Percentiles rank a stretch among this genome's conserved stretches.
phyloP scores from a whole-genome alignment of 1,140 invertebrate genomes.

The Oppia nitens region DNA sequence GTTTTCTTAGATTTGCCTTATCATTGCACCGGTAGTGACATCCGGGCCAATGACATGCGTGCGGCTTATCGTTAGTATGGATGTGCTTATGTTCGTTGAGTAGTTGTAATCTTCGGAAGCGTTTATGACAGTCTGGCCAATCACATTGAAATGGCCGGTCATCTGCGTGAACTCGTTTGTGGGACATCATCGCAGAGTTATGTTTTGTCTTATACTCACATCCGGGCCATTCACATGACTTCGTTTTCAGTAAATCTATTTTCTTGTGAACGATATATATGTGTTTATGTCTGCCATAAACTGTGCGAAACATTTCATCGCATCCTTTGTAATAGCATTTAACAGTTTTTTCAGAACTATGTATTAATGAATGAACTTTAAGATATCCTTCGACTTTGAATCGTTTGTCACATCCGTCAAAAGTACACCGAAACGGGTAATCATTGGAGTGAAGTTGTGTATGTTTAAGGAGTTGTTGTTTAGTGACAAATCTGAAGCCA shows the following conservation, averaged over 20 bases:
- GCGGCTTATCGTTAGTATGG: background rate
- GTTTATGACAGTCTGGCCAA: background rate
- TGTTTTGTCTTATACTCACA: too few species aligned
- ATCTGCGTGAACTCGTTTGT: background rate
- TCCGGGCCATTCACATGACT: too few species aligned
- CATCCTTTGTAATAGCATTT: slow-evolving; percentile 2
- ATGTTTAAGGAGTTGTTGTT: background rate
- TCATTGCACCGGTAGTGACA: background rate
- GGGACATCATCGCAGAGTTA: background rate
- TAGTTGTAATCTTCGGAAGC: background rate
- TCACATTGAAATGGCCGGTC: background rate
- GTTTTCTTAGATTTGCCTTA: background rate
- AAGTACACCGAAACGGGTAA: slow-evolving; percentile 45
- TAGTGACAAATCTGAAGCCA: background rate
- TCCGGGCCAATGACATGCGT: background rate
- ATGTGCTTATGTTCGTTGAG: background rate
- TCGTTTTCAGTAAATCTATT: too few species aligned
- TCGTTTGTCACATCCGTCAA: slow-evolving; percentile 42
- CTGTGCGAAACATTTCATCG: background rate
- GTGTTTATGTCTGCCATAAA: too few species aligned
- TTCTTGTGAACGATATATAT: background rate
- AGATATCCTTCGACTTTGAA: slow-evolving; percentile 56
- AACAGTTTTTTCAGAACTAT: background rate
- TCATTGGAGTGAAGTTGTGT: slow-evolving; percentile 31
- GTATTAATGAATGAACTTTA: slow-evolving; percentile 35